A percentile compares a stretch with the other conserved stretches of the same genome.
phyloP scores from a whole-genome alignment of 2,113 vertebrate species.

The Solea solea region DNA sequence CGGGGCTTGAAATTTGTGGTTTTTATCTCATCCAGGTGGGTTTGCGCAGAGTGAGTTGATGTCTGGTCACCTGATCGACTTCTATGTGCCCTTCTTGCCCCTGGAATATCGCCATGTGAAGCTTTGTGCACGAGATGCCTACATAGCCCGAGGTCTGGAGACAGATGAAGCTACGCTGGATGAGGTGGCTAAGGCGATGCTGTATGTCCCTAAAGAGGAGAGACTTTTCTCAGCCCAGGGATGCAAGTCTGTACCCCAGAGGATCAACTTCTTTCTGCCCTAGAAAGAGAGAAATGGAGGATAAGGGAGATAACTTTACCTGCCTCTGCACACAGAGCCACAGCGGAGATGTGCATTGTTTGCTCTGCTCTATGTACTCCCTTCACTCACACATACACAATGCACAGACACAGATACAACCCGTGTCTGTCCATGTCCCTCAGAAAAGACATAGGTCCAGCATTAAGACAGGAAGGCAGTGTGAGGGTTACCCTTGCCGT shows the following conservation, averaged over 20 bases:
- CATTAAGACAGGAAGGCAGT: conserved; percentile 11
- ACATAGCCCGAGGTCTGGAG: conserved; percentile 81
- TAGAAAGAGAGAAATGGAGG: conserved; percentile 57
- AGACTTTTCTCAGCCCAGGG: conserved; percentile 94
- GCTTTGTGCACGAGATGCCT: conserved; percentile 88
- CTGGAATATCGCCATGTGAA: conserved; percentile 90
- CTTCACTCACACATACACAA: not conserved
- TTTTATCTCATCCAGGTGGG: conserved; percentile 63
- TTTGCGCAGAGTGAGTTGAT: conserved; percentile 87
- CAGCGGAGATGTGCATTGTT: conserved; percentile 31
- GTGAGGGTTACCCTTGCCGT: conserved; percentile 15
- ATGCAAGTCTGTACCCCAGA: conserved; percentile 93
- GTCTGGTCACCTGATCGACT: conserved; percentile 87
- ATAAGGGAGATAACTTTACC: conserved; percentile 34
- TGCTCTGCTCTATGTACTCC: conserved; percentile 24
- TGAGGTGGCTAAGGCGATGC: conserved; percentile 88
- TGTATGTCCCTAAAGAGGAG: conserved; percentile 91
- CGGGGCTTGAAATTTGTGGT: not conserved
- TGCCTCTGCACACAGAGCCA: conserved; percentile 52
- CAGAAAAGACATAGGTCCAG: conserved; percentile 30
- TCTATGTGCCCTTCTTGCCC: conserved; percentile 92
- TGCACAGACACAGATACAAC: conserved; percentile 18
- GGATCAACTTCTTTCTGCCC: conserved; percentile 91
- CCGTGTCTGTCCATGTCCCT: conserved; percentile 51
- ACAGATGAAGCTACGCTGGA: conserved; percentile 85